Base-by-base conservation (phyloP, 2,113 vertebrate species). In the Pipra filicauda region DNA sequence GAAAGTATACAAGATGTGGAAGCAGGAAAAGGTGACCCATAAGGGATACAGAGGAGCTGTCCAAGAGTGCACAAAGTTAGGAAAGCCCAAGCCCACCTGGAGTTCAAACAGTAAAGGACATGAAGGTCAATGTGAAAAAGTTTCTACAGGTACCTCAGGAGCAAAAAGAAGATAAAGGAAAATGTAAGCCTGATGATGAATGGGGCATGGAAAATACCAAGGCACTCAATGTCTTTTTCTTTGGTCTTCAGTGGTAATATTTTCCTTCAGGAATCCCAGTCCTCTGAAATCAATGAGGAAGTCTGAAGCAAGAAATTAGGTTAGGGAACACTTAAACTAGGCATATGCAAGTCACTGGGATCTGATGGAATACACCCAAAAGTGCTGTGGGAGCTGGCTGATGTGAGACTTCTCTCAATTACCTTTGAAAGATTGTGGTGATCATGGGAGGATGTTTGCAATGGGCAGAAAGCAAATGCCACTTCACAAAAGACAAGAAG, bases 271-370 rank as follows among this genome's bases (percentile, higher is more conserved):
- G 31, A 91, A 71, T 30, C 11, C 11, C 23, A 66, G 31, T 58
- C 5, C 5, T 4, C 21, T 86, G 58, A 91, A 89, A 51, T 6
- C 15, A 64, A 8, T 11, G 15, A 21, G 8, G 12, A 89, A 75
- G 15, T 62, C 31, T 48, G 61, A 49, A 89, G 31, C 6, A 82
- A 71, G 10, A 66, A 61, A 30, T 71, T 28, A 67, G 6, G 1
- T 3, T 62, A 39, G 8, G 10, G 28, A 67, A 48, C 22, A 44
- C 39, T 89, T 67, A 67, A 75, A 49, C 44, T n/a, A 2, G 0
- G 39, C 10, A 28, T 35, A 61, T 2, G 2, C 0, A 1, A 57
- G 12, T 55, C 57, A 27, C 4, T 57, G 2, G 17, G 8, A 61
- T 54, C 6, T n/a, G 22, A 26, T 49, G 12, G 35, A 8, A 8